These are phyloP conservation scores for Hypomecis atomaria DNA, from an alignment of 2,888 invertebrate genomes.

Conservation along the genomic window DNA sequence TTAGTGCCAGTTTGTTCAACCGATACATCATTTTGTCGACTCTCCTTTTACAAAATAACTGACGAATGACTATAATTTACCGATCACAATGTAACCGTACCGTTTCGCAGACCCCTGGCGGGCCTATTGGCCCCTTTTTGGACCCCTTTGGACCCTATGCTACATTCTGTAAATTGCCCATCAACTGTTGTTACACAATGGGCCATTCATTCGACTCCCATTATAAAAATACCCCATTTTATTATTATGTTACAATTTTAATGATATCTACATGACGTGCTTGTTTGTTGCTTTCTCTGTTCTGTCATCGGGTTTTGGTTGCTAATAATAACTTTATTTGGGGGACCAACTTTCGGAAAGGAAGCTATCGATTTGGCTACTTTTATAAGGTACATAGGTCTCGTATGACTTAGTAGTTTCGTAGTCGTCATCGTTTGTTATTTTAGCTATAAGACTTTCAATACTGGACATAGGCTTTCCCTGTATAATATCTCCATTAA, in stretches of 20 bases:
- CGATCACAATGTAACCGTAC: conserved; percentile 63
- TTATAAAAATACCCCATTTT: conserved; percentile 74
- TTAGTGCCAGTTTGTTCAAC: conserved; percentile 47
- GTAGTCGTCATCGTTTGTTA: too few species aligned
- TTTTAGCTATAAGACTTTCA: too few species aligned
- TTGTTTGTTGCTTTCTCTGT: conserved; percentile 46
- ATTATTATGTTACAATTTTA: conserved; percentile 81
- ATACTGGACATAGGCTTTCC: too few species aligned
- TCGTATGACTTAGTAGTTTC: too few species aligned
- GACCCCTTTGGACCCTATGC: conserved; percentile 53
- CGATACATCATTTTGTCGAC: conserved; percentile 55
- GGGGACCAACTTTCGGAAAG: not conserved
- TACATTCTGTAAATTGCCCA: conserved; percentile 73
- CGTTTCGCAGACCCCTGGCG: conserved; percentile 66
- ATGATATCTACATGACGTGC: conserved; percentile 66
- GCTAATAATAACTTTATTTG: conserved; percentile 20
- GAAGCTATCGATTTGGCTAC: too few species aligned
- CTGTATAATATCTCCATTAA: too few species aligned
- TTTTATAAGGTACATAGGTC: too few species aligned
- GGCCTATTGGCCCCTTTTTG: conserved; percentile 47
- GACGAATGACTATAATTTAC: conserved; percentile 77
- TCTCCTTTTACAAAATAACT: conserved; percentile 58
- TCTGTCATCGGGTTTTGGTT: conserved; percentile 46
- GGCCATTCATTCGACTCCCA: conserved; percentile 72
- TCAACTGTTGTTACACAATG: conserved; percentile 60